These are phyloP conservation scores for Argyrosomus japonicus DNA, from an alignment of 2,113 vertebrate species.

Conservation along the genomic window DNA sequence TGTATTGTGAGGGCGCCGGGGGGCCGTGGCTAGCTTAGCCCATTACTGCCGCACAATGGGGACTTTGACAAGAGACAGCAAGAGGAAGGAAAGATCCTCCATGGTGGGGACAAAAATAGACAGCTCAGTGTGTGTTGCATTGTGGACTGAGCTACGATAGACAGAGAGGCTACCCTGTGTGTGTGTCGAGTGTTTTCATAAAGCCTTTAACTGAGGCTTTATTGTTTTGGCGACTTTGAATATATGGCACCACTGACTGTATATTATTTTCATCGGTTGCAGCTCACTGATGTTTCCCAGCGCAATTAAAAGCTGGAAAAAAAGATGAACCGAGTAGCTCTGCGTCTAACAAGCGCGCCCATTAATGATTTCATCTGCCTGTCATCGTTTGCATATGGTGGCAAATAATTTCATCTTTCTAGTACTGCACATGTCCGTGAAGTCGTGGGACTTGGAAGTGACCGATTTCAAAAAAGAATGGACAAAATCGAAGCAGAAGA, in stretches of 20 bases:
- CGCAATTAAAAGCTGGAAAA: not conserved
- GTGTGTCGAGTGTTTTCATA: slow-evolving; percentile 57
- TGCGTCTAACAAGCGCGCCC: not conserved
- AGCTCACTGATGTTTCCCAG: slow-evolving; percentile 2
- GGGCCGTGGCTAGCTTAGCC: slow-evolving; percentile 75
- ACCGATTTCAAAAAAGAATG: not conserved
- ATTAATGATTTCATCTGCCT: not conserved
- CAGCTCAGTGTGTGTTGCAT: slow-evolving; percentile 59
- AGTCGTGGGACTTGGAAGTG: not conserved
- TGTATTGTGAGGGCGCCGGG: slow-evolving; percentile 76
- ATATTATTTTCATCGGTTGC: slow-evolving; percentile 14
- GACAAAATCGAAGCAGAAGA: not conserved
- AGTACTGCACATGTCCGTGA: not conserved
- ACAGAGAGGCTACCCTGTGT: slow-evolving; percentile 47
- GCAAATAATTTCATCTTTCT: too few species aligned
- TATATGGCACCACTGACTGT: not conserved
- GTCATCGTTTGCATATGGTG: too few species aligned
- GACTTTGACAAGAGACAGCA: slow-evolving; percentile 80
- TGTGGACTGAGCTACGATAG: slow-evolving; percentile 60
- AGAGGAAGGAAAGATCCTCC: slow-evolving; percentile 78
- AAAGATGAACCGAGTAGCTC: not conserved
- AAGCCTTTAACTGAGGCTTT: slow-evolving; percentile 49
- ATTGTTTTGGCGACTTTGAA: slow-evolving; percentile 46
- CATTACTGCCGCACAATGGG: slow-evolving; percentile 81
- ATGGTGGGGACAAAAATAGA: slow-evolving; percentile 77